Evolutionary conservation across 2,113 vertebrate species (phyloP).

Genomic region (Heptranchias perlo): DNA sequence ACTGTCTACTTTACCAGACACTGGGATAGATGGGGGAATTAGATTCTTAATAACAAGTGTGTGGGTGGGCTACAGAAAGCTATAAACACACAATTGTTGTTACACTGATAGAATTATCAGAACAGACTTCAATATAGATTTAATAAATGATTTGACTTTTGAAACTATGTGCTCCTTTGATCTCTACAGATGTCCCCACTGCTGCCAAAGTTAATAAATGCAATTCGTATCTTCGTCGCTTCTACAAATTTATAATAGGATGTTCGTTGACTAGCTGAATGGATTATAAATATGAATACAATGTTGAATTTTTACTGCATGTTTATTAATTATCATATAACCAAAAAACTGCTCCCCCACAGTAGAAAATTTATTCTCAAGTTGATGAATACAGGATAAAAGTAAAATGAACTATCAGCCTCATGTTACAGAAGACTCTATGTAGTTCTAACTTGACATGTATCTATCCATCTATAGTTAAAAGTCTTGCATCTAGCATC

Average conservation of each 20-base stretch:
- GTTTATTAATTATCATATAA: neutral
- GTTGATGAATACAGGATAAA: neutral
- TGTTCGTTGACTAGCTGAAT: neutral
- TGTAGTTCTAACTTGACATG: neutral
- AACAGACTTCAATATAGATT: neutral
- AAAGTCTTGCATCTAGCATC: too few relatives aligned
- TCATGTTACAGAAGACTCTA: too few relatives aligned
- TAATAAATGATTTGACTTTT: neutral
- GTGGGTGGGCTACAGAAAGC: conserved; percentile 8
- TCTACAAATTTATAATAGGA: neutral
- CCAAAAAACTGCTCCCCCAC: neutral
- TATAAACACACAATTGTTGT: conserved; percentile 26
- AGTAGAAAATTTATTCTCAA: neutral
- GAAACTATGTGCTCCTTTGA: neutral
- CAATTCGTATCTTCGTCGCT: neutral
- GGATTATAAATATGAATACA: neutral
- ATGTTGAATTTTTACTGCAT: neutral
- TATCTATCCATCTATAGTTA: neutral
- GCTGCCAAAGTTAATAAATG: conserved; percentile 10
- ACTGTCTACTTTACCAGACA: neutral
- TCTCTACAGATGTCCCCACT: neutral
- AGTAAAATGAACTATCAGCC: neutral
- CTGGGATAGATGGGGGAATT: neutral
- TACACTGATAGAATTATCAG: conserved; percentile 14
- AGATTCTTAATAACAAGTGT: neutral